A percentile compares a stretch with the other conserved stretches of the same genome.
Evolutionary conservation across 2,113 vertebrate species (phyloP).

Genomic region (Ophiodon elongatus): DNA sequence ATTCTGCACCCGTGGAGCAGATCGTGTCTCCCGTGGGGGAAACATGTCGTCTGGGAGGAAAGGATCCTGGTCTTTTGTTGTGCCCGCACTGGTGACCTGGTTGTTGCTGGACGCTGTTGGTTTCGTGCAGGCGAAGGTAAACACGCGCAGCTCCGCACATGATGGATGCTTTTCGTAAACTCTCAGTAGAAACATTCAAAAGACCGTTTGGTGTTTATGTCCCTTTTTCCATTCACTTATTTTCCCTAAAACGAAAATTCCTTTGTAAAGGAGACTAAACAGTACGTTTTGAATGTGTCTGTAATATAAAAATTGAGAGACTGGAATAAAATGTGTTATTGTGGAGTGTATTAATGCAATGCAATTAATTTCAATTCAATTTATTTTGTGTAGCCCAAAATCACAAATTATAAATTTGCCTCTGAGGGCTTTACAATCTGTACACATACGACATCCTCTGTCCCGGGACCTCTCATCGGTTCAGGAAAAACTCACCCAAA

Average conservation of each 20-base stretch:
- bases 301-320: background rate
- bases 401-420: no score
- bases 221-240: background rate
- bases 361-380: no score
- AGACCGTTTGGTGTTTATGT: background rate
- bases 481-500: no score
- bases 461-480: no score
- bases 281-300: background rate
- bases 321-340: background rate
- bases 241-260: no score
- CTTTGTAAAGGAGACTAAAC: background rate
- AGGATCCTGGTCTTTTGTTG: conserved; percentile 8
- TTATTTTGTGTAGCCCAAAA: no score
- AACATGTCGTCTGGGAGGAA: conserved; percentile 52
- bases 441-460: no score
- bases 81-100: conserved; percentile 38
- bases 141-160: background rate
- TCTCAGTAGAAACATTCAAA: background rate
- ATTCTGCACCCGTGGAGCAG: background rate
- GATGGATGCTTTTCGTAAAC: background rate
- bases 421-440: no score
- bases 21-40: no score
- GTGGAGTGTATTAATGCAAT: background rate
- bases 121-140: conserved; percentile 79
- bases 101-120: conserved; percentile 63